Percentiles rank a stretch among this genome's conserved stretches.
These are phyloP conservation scores for Ladona fulva DNA, from an alignment of 1,140 invertebrate species.

Conservation along the genomic window DNA sequence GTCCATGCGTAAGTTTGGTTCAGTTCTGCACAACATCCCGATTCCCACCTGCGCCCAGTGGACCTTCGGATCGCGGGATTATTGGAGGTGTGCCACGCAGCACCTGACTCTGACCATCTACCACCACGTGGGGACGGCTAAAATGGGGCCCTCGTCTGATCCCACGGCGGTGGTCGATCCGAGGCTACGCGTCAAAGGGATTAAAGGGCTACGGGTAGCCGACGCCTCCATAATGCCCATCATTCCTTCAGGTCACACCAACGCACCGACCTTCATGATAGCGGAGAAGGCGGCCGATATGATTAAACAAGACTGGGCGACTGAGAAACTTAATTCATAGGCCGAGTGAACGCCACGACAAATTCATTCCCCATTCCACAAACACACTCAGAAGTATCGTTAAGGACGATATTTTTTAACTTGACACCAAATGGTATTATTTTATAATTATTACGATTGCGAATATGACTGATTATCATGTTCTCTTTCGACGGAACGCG, in stretches of 20 bases:
- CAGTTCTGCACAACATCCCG: conserved; percentile 48
- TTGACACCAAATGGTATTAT: no score
- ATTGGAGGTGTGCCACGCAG: conserved; percentile 61
- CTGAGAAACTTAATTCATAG: not conserved
- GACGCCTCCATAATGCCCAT: conserved; percentile 64
- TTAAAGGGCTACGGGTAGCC: conserved; percentile 57
- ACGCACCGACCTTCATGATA: conserved; percentile 58
- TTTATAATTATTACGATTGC: no score
- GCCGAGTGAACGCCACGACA: not conserved
- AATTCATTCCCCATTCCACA: not conserved
- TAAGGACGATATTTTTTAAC: not conserved
- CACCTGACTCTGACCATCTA: conserved; percentile 63
- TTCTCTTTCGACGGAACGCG: no score
- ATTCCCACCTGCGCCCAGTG: conserved; percentile 55
- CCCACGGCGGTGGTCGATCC: conserved; percentile 60
- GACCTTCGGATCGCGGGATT: conserved; percentile 52
- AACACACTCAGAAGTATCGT: not conserved
- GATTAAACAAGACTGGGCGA: conserved; percentile 46
- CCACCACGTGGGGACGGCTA: conserved; percentile 71
- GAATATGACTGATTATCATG: no score
- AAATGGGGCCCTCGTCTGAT: conserved; percentile 67
- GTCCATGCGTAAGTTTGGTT: conserved; percentile 46
- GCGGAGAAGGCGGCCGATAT: conserved; percentile 60
- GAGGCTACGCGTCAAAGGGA: conserved; percentile 55
- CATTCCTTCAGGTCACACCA: conserved; percentile 51